Evolutionary conservation across 2,113 vertebrate genomes (phyloP).

Genomic region (Osmerus eperlanus): DNA sequence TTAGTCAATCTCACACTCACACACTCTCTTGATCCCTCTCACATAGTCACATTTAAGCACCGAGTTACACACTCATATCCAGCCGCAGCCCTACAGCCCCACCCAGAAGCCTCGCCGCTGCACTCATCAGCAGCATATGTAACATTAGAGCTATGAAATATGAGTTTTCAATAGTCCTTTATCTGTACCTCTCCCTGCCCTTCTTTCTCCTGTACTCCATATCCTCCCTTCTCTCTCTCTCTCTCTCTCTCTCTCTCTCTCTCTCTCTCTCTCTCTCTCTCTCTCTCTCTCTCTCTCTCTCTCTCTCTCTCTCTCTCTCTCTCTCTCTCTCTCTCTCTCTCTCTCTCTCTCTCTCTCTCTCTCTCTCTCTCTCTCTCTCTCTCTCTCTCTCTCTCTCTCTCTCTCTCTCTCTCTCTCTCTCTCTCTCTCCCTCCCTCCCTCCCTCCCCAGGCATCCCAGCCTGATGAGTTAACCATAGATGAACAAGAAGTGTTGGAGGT

Average conservation of each 20-base stretch:
- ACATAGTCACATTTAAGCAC: no score
- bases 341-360: neutral
- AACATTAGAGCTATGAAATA: slow-evolving; percentile 1
- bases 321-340: slow-evolving; percentile 21
- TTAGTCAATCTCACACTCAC: neutral
- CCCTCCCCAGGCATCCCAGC: slow-evolving; percentile 86
- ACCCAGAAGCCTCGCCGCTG: neutral
- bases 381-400: neutral
- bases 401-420: slow-evolving; percentile 24
- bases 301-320: slow-evolving; percentile 20
- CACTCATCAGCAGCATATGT: neutral
- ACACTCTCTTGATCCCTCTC: neutral
- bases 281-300: slow-evolving; percentile 24
- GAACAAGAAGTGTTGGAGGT: slow-evolving; percentile 96
- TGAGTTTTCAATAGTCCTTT: neutral
- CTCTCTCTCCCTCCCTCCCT: slow-evolving; percentile 14
- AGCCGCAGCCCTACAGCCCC: no score
- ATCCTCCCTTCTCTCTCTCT: neutral
- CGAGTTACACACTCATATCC: no score
- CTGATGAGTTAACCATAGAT: slow-evolving; percentile 96
- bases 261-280: neutral
- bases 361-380: neutral
- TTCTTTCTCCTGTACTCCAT: neutral
- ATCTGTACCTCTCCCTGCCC: neutral
- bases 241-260: neutral